These are phyloP conservation scores for Apodemus agrarius DNA, from an alignment of 2,797 vertebrate genomes.

Conservation along the genomic window DNA sequence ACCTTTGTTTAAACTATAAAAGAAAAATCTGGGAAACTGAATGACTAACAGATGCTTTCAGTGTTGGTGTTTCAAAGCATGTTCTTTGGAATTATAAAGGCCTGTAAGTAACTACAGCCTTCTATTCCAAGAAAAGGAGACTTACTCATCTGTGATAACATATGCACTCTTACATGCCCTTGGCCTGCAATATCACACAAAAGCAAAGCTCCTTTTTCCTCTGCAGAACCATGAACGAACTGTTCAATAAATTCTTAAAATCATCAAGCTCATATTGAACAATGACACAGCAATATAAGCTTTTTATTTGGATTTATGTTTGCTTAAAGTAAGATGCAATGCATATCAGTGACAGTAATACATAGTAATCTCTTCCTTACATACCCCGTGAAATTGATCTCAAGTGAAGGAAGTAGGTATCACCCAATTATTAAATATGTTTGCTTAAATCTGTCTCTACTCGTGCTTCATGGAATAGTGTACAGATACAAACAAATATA, in stretches of 20 bases:
- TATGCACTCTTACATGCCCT: not conserved
- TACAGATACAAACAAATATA: not conserved
- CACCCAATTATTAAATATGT: not conserved
- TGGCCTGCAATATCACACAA: not conserved
- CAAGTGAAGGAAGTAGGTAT: not conserved
- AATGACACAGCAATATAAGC: not conserved
- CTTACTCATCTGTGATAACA: not conserved
- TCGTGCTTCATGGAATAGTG: not conserved
- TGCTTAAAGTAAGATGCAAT: not conserved
- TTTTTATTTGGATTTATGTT: not conserved
- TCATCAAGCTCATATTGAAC: not conserved
- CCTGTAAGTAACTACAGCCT: not conserved
- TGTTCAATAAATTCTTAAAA: not conserved
- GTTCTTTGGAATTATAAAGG: not conserved
- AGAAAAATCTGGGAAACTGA: not conserved
- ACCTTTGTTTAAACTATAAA: not conserved
- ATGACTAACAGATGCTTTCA: not conserved
- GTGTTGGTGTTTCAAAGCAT: slow-evolving; percentile 1
- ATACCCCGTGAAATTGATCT: not conserved
- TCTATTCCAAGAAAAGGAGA: not conserved
- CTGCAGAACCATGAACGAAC: not conserved
- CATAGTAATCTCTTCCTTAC: not conserved
- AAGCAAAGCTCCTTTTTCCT: not conserved
- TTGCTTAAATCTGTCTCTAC: not conserved
- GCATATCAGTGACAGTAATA: not conserved